These are phyloP conservation scores for Xiphorhynchus elegans DNA, from an alignment of 2,113 vertebrate genomes.

Conservation along the genomic window DNA sequence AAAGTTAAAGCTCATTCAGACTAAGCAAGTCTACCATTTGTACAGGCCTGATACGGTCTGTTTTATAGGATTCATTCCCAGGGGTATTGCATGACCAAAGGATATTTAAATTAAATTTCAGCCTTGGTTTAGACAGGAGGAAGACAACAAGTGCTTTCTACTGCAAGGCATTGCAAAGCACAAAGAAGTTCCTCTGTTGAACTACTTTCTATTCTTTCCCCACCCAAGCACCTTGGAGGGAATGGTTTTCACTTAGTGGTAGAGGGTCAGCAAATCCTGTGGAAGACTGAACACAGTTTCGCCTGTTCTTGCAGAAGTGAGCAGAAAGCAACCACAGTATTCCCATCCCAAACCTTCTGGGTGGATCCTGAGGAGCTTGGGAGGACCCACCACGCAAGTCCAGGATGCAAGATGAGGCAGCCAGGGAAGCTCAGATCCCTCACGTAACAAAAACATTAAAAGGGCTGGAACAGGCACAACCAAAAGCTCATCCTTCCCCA, in stretches of 20 bases:
- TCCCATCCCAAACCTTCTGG: background rate
- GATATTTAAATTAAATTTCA: background rate
- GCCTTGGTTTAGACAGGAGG: background rate
- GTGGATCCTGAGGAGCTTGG: background rate
- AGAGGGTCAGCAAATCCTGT: background rate
- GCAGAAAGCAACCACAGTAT: background rate
- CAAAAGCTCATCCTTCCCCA: background rate
- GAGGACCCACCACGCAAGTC: background rate
- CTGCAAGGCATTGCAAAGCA: background rate
- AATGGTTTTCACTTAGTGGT: background rate
- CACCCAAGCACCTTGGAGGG: background rate
- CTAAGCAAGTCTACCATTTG: background rate
- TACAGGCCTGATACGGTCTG: background rate
- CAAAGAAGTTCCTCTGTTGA: background rate
- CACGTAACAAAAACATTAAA: background rate
- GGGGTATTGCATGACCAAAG: background rate
- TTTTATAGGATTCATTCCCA: background rate
- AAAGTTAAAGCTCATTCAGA: constrained; percentile 42
- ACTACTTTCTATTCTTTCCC: background rate
- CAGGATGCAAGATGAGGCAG: background rate
- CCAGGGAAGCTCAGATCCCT: background rate
- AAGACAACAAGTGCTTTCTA: background rate
- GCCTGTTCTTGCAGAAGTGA: background rate
- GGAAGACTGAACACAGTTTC: background rate
- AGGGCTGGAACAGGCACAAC: background rate